Conservation (phyloP, 1,140 invertebrate genomes). For the Drosophila kepulauana region DNA sequence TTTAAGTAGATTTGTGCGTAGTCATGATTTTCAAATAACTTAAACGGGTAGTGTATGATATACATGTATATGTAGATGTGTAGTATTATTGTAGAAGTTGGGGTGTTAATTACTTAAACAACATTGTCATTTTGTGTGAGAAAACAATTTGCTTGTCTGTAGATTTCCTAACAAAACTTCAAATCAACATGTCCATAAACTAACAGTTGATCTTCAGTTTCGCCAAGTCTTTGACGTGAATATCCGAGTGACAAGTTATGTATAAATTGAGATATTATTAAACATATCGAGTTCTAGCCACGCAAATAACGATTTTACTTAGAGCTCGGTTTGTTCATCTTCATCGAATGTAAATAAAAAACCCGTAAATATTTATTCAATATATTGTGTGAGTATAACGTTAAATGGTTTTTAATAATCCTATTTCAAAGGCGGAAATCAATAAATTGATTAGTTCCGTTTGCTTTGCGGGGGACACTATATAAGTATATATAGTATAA, state of each 20-base stretch:
- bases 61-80: too few relatives aligned
- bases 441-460: slow-evolving; percentile 19
- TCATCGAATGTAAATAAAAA: slow-evolving; percentile 7
- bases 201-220: slow-evolving; percentile 14
- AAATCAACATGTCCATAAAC: slow-evolving; percentile 7
- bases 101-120: slow-evolving; percentile 47
- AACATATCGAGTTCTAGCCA: neutral
- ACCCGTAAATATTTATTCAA: neutral
- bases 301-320: too few relatives aligned
- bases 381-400: neutral
- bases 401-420: slow-evolving; percentile 15
- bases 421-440: slow-evolving; percentile 8
- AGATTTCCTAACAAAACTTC: slow-evolving; percentile 13
- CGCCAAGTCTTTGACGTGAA: slow-evolving; percentile 13
- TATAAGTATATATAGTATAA: neutral
- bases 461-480: neutral
- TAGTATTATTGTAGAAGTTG: neutral
- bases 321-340: too few relatives aligned
- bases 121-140: slow-evolving; percentile 43
- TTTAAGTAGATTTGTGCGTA: slow-evolving; percentile 24
- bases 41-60: slow-evolving; percentile 2
- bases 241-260: neutral
- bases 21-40: slow-evolving; percentile 34
- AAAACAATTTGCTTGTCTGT: slow-evolving; percentile 35
- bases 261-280: neutral